phyloP scores from a whole-genome alignment of 2,797 vertebrate species.

The Hapalemur alaotrensis region DNA sequence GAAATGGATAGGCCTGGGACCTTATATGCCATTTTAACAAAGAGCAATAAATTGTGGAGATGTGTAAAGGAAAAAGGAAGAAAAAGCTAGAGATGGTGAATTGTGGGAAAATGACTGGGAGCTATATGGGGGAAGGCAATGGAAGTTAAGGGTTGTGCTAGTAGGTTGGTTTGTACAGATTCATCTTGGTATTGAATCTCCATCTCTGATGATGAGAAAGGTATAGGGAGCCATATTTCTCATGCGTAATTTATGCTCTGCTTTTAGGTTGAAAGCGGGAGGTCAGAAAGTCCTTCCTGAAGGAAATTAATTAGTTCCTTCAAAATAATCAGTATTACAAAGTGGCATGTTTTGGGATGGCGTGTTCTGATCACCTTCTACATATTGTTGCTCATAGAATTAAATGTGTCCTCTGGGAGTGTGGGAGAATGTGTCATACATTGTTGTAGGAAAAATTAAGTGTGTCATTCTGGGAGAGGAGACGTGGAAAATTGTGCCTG shows the following conservation, averaged over 20 bases:
- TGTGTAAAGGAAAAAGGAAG: not conserved
- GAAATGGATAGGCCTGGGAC: not conserved
- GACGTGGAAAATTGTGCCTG: not conserved
- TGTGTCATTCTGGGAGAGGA: not conserved
- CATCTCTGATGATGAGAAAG: not conserved
- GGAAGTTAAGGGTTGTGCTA: not conserved
- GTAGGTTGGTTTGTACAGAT: not conserved
- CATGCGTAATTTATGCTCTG: not conserved
- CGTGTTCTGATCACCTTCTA: not conserved
- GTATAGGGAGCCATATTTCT: not conserved
- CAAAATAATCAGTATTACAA: not conserved
- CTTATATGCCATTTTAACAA: not conserved
- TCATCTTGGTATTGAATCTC: not conserved
- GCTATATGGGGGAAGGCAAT: not conserved
- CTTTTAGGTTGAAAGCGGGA: not conserved
- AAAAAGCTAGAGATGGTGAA: not conserved
- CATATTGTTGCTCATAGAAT: not conserved
- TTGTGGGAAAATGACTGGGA: not conserved
- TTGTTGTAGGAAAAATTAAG: not conserved
- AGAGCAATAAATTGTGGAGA: not conserved
- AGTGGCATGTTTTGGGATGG: not conserved
- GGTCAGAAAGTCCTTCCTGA: not conserved
- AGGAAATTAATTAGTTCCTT: not conserved
- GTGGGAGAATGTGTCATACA: no score
- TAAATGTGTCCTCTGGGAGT: not conserved